Evolutionary conservation across 2,113 vertebrate species (phyloP).

Genomic region (Rhabdomys dilectus): DNA sequence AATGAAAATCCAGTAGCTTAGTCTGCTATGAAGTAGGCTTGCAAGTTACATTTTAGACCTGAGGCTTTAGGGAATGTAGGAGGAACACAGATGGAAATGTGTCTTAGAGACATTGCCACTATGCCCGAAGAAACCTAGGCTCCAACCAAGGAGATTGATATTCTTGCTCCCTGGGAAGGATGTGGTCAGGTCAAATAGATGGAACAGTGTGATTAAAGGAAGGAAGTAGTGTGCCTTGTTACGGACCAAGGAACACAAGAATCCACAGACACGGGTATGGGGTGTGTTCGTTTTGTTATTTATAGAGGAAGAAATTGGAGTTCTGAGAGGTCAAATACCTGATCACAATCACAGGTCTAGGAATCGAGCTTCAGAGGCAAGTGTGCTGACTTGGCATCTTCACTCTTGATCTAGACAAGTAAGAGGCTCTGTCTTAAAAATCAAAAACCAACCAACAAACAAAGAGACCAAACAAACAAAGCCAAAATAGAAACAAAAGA

Average conservation of each 20-base stretch:
- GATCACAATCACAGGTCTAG: not conserved
- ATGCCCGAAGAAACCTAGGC: not conserved
- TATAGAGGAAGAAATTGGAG: not conserved
- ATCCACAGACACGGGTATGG: not conserved
- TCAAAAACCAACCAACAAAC: not conserved
- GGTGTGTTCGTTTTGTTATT: not conserved
- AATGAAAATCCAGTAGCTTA: slow-evolving; percentile 31
- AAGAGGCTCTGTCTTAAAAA: not conserved
- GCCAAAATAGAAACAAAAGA: not conserved
- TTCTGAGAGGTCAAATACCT: not conserved
- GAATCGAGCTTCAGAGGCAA: not conserved
- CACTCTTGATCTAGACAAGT: not conserved
- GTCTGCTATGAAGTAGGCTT: slow-evolving; percentile 24
- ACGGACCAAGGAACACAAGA: not conserved
- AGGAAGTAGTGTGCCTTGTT: not conserved
- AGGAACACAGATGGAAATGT: not conserved
- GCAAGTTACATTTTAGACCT: not conserved
- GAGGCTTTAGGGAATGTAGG: slow-evolving; percentile 26
- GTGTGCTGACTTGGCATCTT: not conserved
- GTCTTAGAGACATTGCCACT: not conserved
- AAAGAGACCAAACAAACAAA: not conserved
- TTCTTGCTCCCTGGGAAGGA: not conserved
- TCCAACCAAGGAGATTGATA: not conserved
- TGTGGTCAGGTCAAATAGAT: not conserved
- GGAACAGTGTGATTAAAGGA: not conserved